Conservation (phyloP, 2,888 invertebrate genomes). For the Macrosiphum euphorbiae region DNA sequence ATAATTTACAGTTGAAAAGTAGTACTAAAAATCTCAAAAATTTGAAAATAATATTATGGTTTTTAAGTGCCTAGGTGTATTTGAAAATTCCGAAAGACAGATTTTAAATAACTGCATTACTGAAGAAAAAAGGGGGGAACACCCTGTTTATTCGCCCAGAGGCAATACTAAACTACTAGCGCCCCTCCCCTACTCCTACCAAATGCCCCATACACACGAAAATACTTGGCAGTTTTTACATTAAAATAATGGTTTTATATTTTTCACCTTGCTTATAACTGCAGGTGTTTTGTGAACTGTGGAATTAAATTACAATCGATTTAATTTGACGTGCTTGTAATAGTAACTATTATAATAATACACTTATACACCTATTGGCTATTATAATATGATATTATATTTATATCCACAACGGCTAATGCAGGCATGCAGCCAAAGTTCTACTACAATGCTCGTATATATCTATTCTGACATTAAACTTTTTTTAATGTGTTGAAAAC, state of each 20-base stretch:
- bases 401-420: background rate
- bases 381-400: too few relatives aligned
- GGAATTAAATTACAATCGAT: background rate
- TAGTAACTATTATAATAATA: background rate
- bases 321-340: background rate
- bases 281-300: background rate
- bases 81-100: too few relatives aligned
- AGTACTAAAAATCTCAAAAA: too few relatives aligned
- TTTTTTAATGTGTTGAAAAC: too few relatives aligned
- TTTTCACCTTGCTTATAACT: background rate
- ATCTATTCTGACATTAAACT: background rate
- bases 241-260: too few relatives aligned
- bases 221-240: background rate
- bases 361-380: too few relatives aligned
- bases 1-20: too few relatives aligned
- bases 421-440: background rate
- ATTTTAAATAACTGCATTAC: too few relatives aligned
- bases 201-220: background rate
- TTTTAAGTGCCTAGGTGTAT: too few relatives aligned
- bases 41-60: too few relatives aligned
- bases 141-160: background rate
- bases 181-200: background rate
- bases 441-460: background rate
- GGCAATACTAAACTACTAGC: background rate
- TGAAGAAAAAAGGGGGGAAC: too few relatives aligned